Evolutionary conservation across 2,888 invertebrate genomes (phyloP), one percentile per base, ranked within the genome.

Genomic region (Lottia scabra): DNA sequence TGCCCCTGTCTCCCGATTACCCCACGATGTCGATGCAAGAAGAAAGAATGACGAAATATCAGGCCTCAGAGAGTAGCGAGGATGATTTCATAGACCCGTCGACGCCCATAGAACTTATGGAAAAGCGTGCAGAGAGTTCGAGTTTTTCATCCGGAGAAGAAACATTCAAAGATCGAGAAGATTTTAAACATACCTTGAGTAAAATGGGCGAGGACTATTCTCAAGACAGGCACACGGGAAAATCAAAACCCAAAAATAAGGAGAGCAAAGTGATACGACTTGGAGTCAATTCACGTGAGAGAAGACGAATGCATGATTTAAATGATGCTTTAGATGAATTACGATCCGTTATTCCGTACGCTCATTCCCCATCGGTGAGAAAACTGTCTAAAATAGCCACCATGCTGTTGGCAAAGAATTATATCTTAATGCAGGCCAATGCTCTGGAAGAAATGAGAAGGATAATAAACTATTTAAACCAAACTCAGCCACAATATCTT

Each of bases 261-360:
- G 56, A 56, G 23, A 56, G 56, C 45, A 84, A 84, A 70, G 66
- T 75, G 5, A 85, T 87, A 15, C 78, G 88, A 4, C 77, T 88
- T 65, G 85, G 84, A 79, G 87, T 91, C 63, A 91, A 91, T 82
- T 89, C 90, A 8, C 81, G 91, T 44, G 91, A 91, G 81, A 79
- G 91, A 45, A 80, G 89, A 65, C 81, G 91, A 67, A 91, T 91
- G 91, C 91, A 91, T 78, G 91, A 91, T 78, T 77, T 91, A 72
- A 91, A 91, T 80, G 90, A 90, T 75, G 89, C 89, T 0, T 81
- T 90, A 68, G 89, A 90, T 75, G 88, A 87, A 69, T 82, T 90
- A 30, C 79, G 90, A 4, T 82, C 85, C 2, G 89, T 90, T 63
- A 90, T 90, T 30, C 89, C 89, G n/a, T 89, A 89, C 78, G 88